Evolutionary conservation across 2,888 invertebrate genomes (phyloP), one percentile per base, ranked within the genome.

Genomic region (Hetaerina titia): DNA sequence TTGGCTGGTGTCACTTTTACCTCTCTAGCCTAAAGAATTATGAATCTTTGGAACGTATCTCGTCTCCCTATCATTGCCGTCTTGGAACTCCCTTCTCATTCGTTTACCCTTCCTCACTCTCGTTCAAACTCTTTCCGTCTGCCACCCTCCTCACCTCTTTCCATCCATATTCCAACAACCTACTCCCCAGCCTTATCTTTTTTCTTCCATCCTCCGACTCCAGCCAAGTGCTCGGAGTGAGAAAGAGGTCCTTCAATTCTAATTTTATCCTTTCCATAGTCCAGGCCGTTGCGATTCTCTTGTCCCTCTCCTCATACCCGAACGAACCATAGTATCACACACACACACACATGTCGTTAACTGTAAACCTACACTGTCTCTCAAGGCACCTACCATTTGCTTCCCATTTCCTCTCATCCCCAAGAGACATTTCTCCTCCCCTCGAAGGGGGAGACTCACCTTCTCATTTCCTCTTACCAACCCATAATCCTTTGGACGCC

Each of bases 221-320:
- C 81, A 81, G 81, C 81, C 81, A 81, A 81, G 31, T 81, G 31
- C 81, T 31, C 25, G 31, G 81, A 81, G 31, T 25, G 74, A 74
- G 74, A 69, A 25, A 81, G 31, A 31, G 81, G 81, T 31, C 81
- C 81, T 31, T 25, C 11, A 13, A 22, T 9, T 81, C 81, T 81
- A 81, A 81, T 81, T 81, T 31, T 81, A 81, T 81, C 81, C 31
- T 31, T 31, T 81, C 31, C 81, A 81, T 81, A 81, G 31, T 81
- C 81, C 81, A 81, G 81, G 31, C 81, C 81, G 81, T 81, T 81
- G 81, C 81, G 81, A 31, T 81, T 81, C 69, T 81, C 81, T 31
- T 81, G 25, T 81, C 31, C 13, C 81, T 13, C 31, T 11, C 81
- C 11, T n/a, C 81, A 11, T 81, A 81, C 31, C 11, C 25, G 13